These are phyloP conservation scores for Lasius platythorax DNA, from an alignment of 2,888 invertebrate species.

Conservation along the genomic window DNA sequence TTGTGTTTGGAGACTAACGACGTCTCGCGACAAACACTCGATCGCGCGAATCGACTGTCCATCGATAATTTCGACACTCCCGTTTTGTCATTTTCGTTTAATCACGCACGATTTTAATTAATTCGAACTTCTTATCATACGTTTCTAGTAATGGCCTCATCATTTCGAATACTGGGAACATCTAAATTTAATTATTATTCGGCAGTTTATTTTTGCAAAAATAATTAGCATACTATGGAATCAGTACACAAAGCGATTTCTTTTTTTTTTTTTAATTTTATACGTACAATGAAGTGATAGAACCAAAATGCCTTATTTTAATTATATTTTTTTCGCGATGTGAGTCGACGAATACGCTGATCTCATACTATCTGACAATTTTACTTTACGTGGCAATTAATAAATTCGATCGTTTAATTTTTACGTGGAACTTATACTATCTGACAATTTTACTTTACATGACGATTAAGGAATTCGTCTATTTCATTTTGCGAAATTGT, in stretches of 20 bases:
- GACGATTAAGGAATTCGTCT: not conserved
- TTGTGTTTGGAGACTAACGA: too few species aligned
- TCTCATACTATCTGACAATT: slow-evolving; percentile 6
- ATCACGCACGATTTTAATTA: too few species aligned
- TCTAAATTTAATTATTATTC: not conserved
- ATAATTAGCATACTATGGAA: not conserved
- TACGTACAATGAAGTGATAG: not conserved
- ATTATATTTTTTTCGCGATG: not conserved
- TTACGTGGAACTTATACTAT: not conserved
- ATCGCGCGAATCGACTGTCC: too few species aligned
- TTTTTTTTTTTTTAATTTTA: not conserved
- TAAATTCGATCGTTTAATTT: not conserved
- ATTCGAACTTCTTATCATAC: not conserved
- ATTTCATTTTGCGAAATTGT: slow-evolving; percentile 36
- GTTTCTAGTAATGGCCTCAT: not conserved
- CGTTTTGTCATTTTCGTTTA: too few species aligned
- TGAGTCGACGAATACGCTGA: not conserved
- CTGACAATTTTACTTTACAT: slow-evolving; percentile 6
- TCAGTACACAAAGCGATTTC: not conserved
- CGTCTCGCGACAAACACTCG: too few species aligned
- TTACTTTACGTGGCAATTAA: slow-evolving; percentile 2
- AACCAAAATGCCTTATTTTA: not conserved
- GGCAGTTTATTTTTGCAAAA: not conserved
- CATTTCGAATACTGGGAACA: not conserved
- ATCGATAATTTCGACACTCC: too few species aligned